A percentile compares a stretch with the other conserved stretches of the same genome.
Conservation (phyloP, 2,888 invertebrate species). For the Heteromyza rotundicornis region DNA sequence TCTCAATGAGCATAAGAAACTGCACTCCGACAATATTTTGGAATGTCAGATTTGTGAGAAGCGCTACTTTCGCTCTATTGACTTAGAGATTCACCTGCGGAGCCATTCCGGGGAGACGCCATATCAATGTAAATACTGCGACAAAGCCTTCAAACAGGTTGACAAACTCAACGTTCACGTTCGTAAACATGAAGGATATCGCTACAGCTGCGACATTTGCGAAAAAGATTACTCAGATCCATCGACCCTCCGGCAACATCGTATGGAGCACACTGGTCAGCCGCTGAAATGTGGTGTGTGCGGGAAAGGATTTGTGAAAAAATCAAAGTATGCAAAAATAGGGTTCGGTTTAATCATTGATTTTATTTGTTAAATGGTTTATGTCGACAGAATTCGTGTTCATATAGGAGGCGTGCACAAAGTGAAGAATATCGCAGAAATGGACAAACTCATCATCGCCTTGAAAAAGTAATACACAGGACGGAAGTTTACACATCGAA, state of each 20-base stretch:
- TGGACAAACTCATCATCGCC: constrained; percentile 20
- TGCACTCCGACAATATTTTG: constrained; percentile 38
- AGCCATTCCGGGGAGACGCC: constrained; percentile 38
- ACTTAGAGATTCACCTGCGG: constrained; percentile 36
- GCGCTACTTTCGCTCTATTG: constrained; percentile 34
- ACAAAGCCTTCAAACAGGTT: constrained; percentile 28
- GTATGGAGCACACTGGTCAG: constrained; percentile 26
- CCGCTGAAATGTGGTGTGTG: constrained; percentile 27
- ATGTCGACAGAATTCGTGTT: constrained; percentile 19
- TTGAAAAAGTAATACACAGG: constrained; percentile 22
- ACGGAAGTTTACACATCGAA: not conserved
- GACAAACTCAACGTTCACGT: constrained; percentile 30
- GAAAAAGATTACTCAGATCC: constrained; percentile 27
- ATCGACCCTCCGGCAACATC: constrained; percentile 24
- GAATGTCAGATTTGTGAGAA: constrained; percentile 34
- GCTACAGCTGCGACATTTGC: constrained; percentile 35
- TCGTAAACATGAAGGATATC: constrained; percentile 33
- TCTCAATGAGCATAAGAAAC: constrained; percentile 37
- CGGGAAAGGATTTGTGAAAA: constrained; percentile 23
- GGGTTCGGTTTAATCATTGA: no score
- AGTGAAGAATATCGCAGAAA: constrained; percentile 17
- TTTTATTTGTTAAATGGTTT: not conserved
- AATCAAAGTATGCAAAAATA: not conserved
- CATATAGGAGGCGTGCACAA: constrained; percentile 28
- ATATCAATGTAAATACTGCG: constrained; percentile 33